phyloP scores from a whole-genome alignment of 1,140 invertebrate genomes.

The Nasonia longicornis region DNA sequence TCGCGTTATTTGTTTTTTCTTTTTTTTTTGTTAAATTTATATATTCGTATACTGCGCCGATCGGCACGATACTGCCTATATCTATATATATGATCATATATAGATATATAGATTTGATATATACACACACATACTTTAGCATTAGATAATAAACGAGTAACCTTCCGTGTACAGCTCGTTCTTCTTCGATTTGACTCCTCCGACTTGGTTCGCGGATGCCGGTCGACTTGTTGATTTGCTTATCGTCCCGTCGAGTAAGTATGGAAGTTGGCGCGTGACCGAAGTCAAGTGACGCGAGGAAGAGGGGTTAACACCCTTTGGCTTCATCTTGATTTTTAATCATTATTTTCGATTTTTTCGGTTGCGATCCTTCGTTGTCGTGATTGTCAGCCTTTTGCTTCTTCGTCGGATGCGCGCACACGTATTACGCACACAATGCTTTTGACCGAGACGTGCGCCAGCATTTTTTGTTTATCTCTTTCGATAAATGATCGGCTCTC shows the following conservation, averaged over 20 bases:
- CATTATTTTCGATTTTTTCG: slow-evolving; percentile 5
- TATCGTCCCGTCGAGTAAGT: background rate
- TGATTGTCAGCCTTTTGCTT: slow-evolving; percentile 42
- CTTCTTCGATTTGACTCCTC: background rate
- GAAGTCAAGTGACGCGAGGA: slow-evolving; percentile 14
- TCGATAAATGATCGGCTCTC: background rate
- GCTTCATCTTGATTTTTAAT: slow-evolving; percentile 18
- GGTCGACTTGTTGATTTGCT: background rate
- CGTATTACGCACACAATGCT: slow-evolving; percentile 3
- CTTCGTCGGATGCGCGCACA: background rate
- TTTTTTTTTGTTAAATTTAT: slow-evolving; percentile 16
- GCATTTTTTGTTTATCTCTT: background rate
- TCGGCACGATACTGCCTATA: slow-evolving; percentile 11
- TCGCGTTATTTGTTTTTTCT: slow-evolving; percentile 12
- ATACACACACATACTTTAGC: slow-evolving; percentile 7
- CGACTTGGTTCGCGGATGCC: background rate
- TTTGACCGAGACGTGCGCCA: background rate
- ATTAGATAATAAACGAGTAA: slow-evolving; percentile 29
- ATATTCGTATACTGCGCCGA: slow-evolving; percentile 42
- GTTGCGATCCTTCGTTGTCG: slow-evolving; percentile 33
- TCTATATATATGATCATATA: slow-evolving; percentile 33
- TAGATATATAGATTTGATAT: slow-evolving; percentile 17
- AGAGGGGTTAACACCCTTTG: slow-evolving; percentile 14
- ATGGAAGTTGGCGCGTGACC: background rate
- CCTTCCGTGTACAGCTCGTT: background rate